Base-by-base conservation (phyloP, 2,888 invertebrate genomes). In the Eueremaeus valkanovi region DNA sequence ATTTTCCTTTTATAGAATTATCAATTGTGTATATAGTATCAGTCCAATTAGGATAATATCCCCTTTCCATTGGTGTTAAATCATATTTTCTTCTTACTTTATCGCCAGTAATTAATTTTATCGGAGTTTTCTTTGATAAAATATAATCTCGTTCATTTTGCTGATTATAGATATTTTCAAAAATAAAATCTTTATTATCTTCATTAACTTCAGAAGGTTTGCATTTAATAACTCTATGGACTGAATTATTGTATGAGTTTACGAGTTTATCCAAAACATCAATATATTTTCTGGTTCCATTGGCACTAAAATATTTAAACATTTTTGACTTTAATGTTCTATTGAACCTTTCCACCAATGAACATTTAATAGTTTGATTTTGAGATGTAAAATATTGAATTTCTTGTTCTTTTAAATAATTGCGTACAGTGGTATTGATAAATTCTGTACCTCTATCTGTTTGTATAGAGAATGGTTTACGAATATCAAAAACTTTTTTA, bases 331-430 rank as follows among this genome's bases (percentile, higher is more conserved):
- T 82, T 16, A 82, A 55, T 13, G 81, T 82, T 73, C 81, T 66
- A 78, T 81, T 80, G n/a, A 81, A 81, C 5, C 82, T 72, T 78
- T 83, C 82, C 1, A 80, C 79, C 5, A 82, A 76, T 1, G 78
- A 76, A 2, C 81, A 80, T 77, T 83, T 82, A 8, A 79, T 78
- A 55, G 80, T 80, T 8, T 79, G 79, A 76, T 80, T 80, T n/a
- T 79, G 75, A 3, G 80, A 80, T 8, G 78, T 79, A 49, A 80
- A 79, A 77, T 78, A 80, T 42, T 36, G 13, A 3, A 66, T 78
- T 29, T 78, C 75, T n/a, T 79, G 73, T 40, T 76, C 36, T 21
- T 75, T 76, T 49, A 78, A 72, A 73, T 77, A 77, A 3, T 24
- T 18, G 11, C 27, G 21, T 27, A 74, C 33, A 5, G 16, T 5